Evolutionary conservation across 2,113 vertebrate genomes (phyloP).

Genomic region (Corvus moneduloides): DNA sequence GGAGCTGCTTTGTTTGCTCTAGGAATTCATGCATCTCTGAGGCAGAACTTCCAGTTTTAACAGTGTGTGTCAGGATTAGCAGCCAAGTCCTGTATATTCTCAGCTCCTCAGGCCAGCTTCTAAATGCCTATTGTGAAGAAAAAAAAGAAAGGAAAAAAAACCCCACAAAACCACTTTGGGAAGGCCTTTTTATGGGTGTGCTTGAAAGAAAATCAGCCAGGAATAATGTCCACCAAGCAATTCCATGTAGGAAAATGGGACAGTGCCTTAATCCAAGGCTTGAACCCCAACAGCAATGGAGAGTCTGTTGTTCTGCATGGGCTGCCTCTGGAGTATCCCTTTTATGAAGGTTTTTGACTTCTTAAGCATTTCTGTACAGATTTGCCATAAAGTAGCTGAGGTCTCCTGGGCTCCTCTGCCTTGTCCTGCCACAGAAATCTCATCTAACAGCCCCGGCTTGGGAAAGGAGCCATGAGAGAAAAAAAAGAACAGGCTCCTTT

Average conservation of each 20-base stretch:
- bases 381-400: neutral
- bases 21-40: neutral
- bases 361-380: neutral
- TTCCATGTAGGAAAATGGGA: neutral
- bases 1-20: neutral
- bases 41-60: neutral
- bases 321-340: neutral
- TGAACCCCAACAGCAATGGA: neutral
- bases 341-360: neutral
- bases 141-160: neutral
- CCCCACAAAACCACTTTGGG: neutral
- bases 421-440: conserved; percentile 29
- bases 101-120: neutral
- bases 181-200: neutral
- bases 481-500: conserved; percentile 57
- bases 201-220: neutral
- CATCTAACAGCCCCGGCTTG: conserved; percentile 13
- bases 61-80: neutral
- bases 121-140: neutral
- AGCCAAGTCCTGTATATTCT: neutral
- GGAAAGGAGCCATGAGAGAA: conserved; percentile 46
- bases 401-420: conserved; percentile 7
- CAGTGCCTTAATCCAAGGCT: neutral
- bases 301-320: neutral
- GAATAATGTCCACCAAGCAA: neutral